A percentile compares a stretch with the other conserved stretches of the same genome.
phyloP scores from a whole-genome alignment of 2,113 vertebrate species.

The Rana temporaria region DNA sequence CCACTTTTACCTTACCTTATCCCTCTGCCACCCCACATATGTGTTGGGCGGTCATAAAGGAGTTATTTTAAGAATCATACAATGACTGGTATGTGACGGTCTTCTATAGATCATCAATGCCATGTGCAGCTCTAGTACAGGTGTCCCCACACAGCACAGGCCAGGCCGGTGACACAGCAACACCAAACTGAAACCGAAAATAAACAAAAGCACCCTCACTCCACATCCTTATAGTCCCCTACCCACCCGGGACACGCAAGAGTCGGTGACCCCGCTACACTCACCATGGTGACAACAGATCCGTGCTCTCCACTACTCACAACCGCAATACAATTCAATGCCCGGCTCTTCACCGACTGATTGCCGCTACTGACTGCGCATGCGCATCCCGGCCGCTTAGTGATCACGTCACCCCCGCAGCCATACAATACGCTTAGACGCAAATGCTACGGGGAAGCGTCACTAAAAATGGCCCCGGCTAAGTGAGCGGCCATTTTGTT shows the following conservation, averaged over 20 bases:
- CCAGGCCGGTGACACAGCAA: constrained; percentile 27
- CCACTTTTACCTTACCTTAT: too few species aligned
- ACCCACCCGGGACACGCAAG: background rate
- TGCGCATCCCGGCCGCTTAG: background rate
- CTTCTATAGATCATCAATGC: background rate
- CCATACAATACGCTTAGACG: background rate
- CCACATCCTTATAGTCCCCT: background rate
- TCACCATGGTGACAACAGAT: constrained; percentile 19
- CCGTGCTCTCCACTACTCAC: background rate
- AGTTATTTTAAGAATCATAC: too few species aligned
- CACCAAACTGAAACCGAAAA: background rate
- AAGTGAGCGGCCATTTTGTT: background rate
- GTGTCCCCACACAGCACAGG: background rate
- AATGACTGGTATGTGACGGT: too few species aligned
- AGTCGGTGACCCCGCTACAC: background rate
- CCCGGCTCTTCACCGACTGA: background rate
- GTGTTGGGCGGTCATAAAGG: too few species aligned
- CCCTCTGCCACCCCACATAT: too few species aligned
- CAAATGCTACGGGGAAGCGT: too few species aligned
- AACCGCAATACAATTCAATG: background rate
- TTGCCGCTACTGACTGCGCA: background rate
- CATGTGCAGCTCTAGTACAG: background rate
- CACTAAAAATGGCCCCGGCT: background rate
- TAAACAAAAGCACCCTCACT: background rate
- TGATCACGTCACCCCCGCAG: constrained; percentile 67